Evolutionary conservation across 1,140 invertebrate genomes (phyloP), one percentile per base, ranked within the genome.

Genomic region (Drosophila ficusphila): DNA sequence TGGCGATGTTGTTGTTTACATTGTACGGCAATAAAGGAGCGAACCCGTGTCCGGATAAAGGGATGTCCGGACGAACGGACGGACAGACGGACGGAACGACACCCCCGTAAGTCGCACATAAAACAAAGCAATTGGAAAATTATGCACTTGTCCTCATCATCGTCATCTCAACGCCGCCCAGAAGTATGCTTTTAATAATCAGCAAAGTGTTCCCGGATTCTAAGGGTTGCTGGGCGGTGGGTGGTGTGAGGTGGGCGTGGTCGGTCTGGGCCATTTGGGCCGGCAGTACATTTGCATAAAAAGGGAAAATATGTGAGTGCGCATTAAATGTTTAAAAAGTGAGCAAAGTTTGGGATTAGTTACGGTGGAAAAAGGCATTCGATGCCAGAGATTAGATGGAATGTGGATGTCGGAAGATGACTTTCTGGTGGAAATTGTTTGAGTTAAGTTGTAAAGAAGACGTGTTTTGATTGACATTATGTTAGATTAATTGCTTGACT

Each of bases 91-190:
- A 47, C 27, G 46, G 21, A 33, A 18, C 31, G 51, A 42, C 27
- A 70, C 77, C 58, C 58, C 46, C 51, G 25, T 61, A 58, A 48
- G 46, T 52, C 46, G 31, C 57, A 76, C 61, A 74, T 90, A 77
- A 90, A 90, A 88, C 81, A 89, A 90, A 89, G 77, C 79, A 90
- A 89, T 86, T 67, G 79, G 83, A 90, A 90, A 82, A 90, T 90
- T 90, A 89, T 90, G 76, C 79, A 90, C 89, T 90, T 90, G 83
- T 90, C 41, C 48, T 18, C 51, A 29, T 16, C 29, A 38, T 18
- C 19, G 18, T 64, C 56, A 61, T 62, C 34, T 56, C 57, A n/a
- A 36, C 49, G 34, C 31, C 74, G 67, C 79, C 56, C 51, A 65
- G 72, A 70, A 89, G 75, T 76, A 79, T 79, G 78, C 83, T 76